These are phyloP conservation scores for Merodon equestris DNA, from an alignment of 2,888 invertebrate genomes.

Conservation along the genomic window DNA sequence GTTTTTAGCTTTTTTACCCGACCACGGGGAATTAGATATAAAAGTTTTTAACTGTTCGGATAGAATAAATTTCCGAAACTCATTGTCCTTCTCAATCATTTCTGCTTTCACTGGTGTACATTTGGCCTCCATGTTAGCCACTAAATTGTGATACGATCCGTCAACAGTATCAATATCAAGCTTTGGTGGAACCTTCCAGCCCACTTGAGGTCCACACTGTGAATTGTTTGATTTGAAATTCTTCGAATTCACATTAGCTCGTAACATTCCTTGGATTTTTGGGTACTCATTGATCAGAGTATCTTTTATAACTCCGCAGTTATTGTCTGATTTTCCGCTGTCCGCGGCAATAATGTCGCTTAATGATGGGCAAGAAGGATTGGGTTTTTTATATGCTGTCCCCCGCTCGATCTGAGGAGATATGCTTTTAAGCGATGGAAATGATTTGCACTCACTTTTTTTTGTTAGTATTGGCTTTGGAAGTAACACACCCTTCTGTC, in stretches of 20 bases:
- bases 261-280: slow-evolving; percentile 75
- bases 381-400: slow-evolving; percentile 23
- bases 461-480: slow-evolving; percentile 23
- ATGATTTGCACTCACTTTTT: slow-evolving; percentile 70
- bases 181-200: slow-evolving; percentile 74
- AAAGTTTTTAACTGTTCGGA: slow-evolving; percentile 74
- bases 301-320: slow-evolving; percentile 66
- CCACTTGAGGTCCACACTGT: slow-evolving; percentile 74
- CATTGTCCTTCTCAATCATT: slow-evolving; percentile 42
- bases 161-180: slow-evolving; percentile 77
- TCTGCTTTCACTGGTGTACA: slow-evolving; percentile 75
- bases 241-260: slow-evolving; percentile 70
- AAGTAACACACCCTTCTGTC: slow-evolving; percentile 71
- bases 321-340: slow-evolving; percentile 69
- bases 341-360: slow-evolving; percentile 73
- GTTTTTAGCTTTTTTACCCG: slow-evolving; percentile 56
- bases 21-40: slow-evolving; percentile 73
- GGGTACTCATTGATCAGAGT: slow-evolving; percentile 72
- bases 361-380: slow-evolving; percentile 73
- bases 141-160: slow-evolving; percentile 74
- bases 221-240: slow-evolving; percentile 70
- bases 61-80: slow-evolving; percentile 73
- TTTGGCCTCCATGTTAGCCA: slow-evolving; percentile 75
- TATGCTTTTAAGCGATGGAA: slow-evolving; percentile 70
- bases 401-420: not conserved